Evolutionary conservation across 2,888 invertebrate genomes (phyloP), one percentile per base, ranked within the genome.

Genomic region (Luperina nickerlii): DNA sequence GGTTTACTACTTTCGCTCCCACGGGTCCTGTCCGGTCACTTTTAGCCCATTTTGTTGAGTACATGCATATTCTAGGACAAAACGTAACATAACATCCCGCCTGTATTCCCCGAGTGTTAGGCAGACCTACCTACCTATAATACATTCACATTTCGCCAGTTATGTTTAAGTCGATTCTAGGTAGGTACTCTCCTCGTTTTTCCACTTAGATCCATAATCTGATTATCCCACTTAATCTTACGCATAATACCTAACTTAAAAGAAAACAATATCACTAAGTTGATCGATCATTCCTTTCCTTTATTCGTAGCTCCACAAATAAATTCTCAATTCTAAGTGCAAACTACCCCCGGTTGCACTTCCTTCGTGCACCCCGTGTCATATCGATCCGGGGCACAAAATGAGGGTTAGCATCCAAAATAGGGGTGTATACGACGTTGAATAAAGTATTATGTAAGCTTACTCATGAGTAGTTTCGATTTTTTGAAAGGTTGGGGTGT

Each of bases 331-430:
- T 76, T 76, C 72, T 6, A 42, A 69, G 69, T 73, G 69, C 78
- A 82, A 82, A 82, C 78, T 79, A 78, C 80, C 71, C 71, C 66
- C 90, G 88, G 76, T 85, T 93, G 93, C 93, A 93, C 88, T 92
- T 91, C 89, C 90, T 85, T 87, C 57, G 72, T 87, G 87, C 88
- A 88, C 88, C 83, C 71, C 75, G 42, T 74, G 51, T 63, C 24
- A 54, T 89, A 91, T 91, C 85, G 91, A 91, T 87, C 91, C 84
- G 62, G 18, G 32, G 54, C 32, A 69, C 77, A 74, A 79, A 71
- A 72, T 42, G 83, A 87, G 90, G 90, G 87, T 81, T 78, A 71
- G 32, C 74, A 76, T 65, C 77, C 65, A 68, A 85, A 89, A 85
- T 81, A 87, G 90, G 90, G 88, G 86, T 76, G 84, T 63, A 69